Percentiles rank a stretch among this genome's conserved stretches.
Conservation (phyloP, 2,888 invertebrate genomes). For the Trilocha varians region DNA sequence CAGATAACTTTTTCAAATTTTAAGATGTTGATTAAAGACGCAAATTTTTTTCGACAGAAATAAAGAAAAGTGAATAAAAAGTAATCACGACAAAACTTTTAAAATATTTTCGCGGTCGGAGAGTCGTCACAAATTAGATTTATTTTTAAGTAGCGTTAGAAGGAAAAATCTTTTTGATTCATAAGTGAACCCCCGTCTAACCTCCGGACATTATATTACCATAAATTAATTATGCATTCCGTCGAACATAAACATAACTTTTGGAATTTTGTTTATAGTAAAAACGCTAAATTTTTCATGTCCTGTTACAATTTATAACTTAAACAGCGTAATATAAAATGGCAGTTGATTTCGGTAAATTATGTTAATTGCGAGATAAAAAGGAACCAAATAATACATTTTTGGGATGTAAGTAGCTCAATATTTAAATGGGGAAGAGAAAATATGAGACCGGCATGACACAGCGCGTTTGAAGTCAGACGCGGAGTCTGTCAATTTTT, state of each 20-base stretch:
- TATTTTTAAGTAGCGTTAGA: neutral
- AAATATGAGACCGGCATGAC: neutral
- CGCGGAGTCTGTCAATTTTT: neutral
- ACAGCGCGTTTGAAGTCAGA: neutral
- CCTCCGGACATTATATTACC: conserved; percentile 32
- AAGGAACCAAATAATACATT: neutral
- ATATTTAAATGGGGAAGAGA: neutral
- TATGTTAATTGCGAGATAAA: neutral
- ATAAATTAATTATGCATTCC: conserved; percentile 52
- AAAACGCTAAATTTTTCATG: neutral
- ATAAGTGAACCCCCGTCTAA: conserved; percentile 33
- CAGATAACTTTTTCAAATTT: neutral
- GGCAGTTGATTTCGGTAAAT: too few relatives aligned
- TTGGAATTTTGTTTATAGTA: conserved; percentile 19
- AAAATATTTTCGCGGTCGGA: neutral
- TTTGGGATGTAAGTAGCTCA: neutral
- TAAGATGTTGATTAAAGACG: neutral
- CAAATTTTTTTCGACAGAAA: neutral
- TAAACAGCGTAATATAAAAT: too few relatives aligned
- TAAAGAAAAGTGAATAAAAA: neutral
- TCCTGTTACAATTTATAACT: conserved; percentile 18
- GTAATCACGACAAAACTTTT: neutral
- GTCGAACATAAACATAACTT: conserved; percentile 29
- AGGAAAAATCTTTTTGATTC: conserved; percentile 6
- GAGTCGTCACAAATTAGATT: neutral